Base-by-base conservation (phyloP, 2,113 vertebrate genomes). In the Stigmatopora nigra region DNA sequence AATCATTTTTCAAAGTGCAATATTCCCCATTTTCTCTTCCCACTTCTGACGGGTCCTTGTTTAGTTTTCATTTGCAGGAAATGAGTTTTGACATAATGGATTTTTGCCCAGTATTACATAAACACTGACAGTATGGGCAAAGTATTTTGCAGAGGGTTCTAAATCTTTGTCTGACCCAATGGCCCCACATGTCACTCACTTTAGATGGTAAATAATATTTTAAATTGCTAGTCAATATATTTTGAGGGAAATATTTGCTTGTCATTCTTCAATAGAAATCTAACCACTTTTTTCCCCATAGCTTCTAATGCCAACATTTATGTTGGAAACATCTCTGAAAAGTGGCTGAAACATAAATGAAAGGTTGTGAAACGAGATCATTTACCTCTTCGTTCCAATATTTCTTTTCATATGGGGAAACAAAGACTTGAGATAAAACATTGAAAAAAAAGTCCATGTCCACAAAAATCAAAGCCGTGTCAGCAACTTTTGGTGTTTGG, bases 51-150 rank as follows among this genome's bases (percentile, higher is more conserved):
- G 65, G 76, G 61, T 76, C 79, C 75, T 88, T 88, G 86, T 88
- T 92, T 82, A 81, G 71, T 90, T 89, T 89, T 87, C 81, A 78
- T 78, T 64, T 41, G 51, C 84, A 90, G 90, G 88, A 92, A 91
- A 89, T 90, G 63, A 84, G 82, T 87, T 91, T 88, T 89, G 88
- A 92, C 89, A 89, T 92, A 90, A 92, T 91, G 89, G 85, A 86
- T 89, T 88, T 89, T 88, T 82, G 75, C 84, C 81, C 85, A 73
- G 83, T 64, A 77, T 88, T 87, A 82, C 85, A 84, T 78, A 86
- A 88, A 85, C 81, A 77, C 70, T 72, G 72, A 80, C 80, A 77
- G 77, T 62, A 61, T 65, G 69, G 68, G 65, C 71, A 76, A 79
- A 68, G 81, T 72, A 78, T 69, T 69, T 20, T 49, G 64, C 36